Conservation (phyloP, 2,113 vertebrate genomes). For the Crotalus tigris region DNA sequence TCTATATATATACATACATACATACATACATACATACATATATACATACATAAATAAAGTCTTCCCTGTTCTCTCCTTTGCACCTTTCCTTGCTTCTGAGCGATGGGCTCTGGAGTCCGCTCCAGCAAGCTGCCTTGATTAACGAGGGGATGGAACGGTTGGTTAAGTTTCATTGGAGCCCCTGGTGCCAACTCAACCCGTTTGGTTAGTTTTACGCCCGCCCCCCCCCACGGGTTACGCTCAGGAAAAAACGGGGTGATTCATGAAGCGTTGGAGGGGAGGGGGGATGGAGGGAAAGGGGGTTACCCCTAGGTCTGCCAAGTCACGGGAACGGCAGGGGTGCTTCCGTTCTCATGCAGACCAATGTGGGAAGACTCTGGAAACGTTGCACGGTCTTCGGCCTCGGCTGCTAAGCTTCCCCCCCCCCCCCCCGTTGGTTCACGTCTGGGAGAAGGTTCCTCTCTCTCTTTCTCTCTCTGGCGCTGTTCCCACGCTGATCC, state of each 20-base stretch:
- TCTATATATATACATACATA: too few relatives aligned
- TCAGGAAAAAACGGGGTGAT: neutral
- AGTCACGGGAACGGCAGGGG: neutral
- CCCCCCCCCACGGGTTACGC: neutral
- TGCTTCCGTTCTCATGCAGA: too few relatives aligned
- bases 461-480: too few relatives aligned
- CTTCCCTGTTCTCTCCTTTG: neutral
- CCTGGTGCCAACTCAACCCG: neutral
- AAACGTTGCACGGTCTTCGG: neutral
- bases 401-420: neutral
- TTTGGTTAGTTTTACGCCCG: neutral
- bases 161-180: neutral
- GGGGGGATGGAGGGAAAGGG: neutral
- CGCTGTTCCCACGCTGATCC: slow-evolving; percentile 6
- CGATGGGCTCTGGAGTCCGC: neutral
- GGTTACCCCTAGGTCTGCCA: too few relatives aligned
- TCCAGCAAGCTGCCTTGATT: neutral
- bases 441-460: neutral
- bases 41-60: neutral
- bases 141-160: neutral
- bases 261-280: neutral
- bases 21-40: too few relatives aligned
- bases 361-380: too few relatives aligned
- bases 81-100: neutral
- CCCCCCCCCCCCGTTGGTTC: neutral